A percentile compares a stretch with the other conserved stretches of the same genome.
These are phyloP conservation scores for Blastomussa wellsi DNA, from an alignment of 92 coral and sea anemone genomes.

Conservation along the genomic window DNA sequence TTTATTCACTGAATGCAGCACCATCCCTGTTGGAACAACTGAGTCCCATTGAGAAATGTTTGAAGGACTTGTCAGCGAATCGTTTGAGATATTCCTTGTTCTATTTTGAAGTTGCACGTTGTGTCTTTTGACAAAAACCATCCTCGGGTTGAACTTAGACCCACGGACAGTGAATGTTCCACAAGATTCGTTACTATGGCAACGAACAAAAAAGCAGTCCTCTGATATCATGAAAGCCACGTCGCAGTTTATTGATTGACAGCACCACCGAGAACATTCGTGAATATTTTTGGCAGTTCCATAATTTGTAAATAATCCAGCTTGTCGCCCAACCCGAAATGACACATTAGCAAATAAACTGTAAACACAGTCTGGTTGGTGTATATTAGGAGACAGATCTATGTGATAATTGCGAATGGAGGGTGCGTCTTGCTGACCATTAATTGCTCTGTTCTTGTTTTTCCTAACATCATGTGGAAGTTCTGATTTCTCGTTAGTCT, in stretches of 20 bases:
- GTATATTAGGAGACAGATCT: neutral
- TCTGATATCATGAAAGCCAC: constrained; percentile 63
- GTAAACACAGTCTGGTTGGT: constrained; percentile 15
- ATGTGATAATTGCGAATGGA: neutral
- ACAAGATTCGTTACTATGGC: constrained; percentile 58
- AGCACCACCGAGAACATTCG: constrained; percentile 58
- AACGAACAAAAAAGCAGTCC: constrained; percentile 68
- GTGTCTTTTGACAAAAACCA: constrained; percentile 31
- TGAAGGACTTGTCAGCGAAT: neutral
- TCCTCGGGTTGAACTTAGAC: constrained; percentile 45
- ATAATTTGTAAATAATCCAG: constrained; percentile 60
- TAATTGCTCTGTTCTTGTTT: neutral
- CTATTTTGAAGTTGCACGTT: no score
- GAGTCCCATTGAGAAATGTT: neutral
- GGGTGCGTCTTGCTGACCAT: neutral
- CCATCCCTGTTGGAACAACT: neutral
- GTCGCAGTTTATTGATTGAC: constrained; percentile 57
- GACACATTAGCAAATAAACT: constrained; percentile 49
- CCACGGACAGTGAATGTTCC: constrained; percentile 44
- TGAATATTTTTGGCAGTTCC: constrained; percentile 23
- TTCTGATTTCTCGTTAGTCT: neutral
- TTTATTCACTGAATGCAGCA: neutral
- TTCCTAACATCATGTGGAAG: neutral
- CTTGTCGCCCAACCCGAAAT: constrained; percentile 63
- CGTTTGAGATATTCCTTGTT: neutral